Evolutionary conservation across 2,113 vertebrate species (phyloP), one percentile per base, ranked within the genome.

Genomic region (Microtus ochrogaster): DNA sequence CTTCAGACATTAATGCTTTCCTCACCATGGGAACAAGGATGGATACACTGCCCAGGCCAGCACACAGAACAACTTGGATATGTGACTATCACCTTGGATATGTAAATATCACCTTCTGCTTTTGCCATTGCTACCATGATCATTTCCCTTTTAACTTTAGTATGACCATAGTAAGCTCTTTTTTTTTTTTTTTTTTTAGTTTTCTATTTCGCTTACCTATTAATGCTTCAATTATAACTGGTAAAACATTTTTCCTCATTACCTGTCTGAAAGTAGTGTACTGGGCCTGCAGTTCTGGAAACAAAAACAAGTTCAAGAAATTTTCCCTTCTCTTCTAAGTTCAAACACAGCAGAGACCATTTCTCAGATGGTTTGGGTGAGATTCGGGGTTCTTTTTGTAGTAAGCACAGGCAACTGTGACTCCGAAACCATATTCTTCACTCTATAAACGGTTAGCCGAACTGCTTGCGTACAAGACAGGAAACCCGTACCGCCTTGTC

Each of bases 331-430:
- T 19, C 44, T 96, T 88, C 81, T 70, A 86, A 66, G 73, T 90
- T 33, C 44, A 39, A 63, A 82, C 94, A 94, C 33, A 83, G 30
- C 66, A 87, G 89, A 72, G 87, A 55, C 36, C 26, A 68, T 96
- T 95, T 33, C 21, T 41, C 7, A 47, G 26, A 63, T 19, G n/a
- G 77, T 49, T 70, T 78, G 73, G 70, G 88, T 97, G 90, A 89
- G 83, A 91, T 58, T 55, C 24, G 82, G 28, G 19, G n/a, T 22
- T 30, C 16, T n/a, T 28, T 61, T 26, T 33, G 91, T 41, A 68
- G 58, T 92, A 77, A 52, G n/a, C 4, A 74, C 19, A 8, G 26
- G 26, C 30, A 73, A 58, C n/a, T 39, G 52, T 39, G 85, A 44
- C 19, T 68, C 47, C 13, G 74, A 68, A 79, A 36, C 41, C 7